A percentile compares a stretch with the other conserved stretches of the same genome.
Conservation (phyloP, 2,888 invertebrate species). For the Tubulanus polymorphus region DNA sequence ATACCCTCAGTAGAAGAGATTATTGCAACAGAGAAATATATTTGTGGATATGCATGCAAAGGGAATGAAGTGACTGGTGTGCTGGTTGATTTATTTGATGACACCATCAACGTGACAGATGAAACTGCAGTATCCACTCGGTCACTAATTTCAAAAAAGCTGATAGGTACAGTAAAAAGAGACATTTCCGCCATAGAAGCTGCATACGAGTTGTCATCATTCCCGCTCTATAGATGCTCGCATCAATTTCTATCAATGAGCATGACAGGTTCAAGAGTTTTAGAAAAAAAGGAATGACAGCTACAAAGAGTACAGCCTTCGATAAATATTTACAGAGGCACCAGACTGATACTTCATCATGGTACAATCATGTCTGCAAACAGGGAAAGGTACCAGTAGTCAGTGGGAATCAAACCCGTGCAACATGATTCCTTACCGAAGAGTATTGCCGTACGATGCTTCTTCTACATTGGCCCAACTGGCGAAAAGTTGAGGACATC, state of each 20-base stretch:
- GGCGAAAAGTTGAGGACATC: slow-evolving; percentile 22
- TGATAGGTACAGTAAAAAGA: slow-evolving; percentile 22
- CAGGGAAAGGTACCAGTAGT: slow-evolving; percentile 9
- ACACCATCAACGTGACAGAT: slow-evolving; percentile 3
- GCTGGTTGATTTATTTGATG: slow-evolving; percentile 17
- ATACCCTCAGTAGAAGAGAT: slow-evolving; percentile 25
- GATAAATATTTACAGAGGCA: slow-evolving; percentile 17
- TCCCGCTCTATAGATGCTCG: slow-evolving; percentile 20
- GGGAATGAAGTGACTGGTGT: slow-evolving; percentile 23
- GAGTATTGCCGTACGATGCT: slow-evolving; percentile 20
- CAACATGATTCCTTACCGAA: slow-evolving; percentile 21
- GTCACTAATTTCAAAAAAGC: slow-evolving; percentile 11
- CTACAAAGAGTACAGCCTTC: slow-evolving; percentile 18
- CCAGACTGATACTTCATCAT: slow-evolving; percentile 5
- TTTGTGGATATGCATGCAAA: slow-evolving; percentile 24
- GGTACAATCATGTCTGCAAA: slow-evolving; percentile 9
- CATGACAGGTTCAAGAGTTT: slow-evolving; percentile 14
- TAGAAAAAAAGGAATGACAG: slow-evolving; percentile 1
- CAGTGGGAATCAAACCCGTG: neutral
- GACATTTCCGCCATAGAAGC: slow-evolving; percentile 23
- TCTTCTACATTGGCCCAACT: slow-evolving; percentile 22
- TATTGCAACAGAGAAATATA: slow-evolving; percentile 14
- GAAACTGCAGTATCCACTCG: neutral
- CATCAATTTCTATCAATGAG: slow-evolving; percentile 22
- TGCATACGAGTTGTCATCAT: slow-evolving; percentile 18